Conservation (phyloP, 2,888 invertebrate genomes). For the Elysia crispata region DNA sequence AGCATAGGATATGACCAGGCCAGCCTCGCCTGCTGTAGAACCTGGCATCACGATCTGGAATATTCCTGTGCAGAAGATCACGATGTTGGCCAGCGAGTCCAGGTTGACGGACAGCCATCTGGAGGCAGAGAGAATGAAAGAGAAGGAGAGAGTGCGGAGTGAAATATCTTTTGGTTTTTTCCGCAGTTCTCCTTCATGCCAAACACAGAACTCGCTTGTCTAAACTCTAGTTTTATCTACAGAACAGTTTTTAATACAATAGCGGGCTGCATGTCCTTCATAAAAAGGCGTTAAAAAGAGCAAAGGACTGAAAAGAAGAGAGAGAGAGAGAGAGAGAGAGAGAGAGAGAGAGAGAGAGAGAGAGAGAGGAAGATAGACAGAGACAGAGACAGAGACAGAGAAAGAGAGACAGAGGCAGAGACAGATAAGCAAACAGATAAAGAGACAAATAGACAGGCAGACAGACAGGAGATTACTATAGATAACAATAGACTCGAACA, state of each 20-base stretch:
- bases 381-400: background rate
- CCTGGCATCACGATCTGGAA: constrained; percentile 62
- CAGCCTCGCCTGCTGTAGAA: constrained; percentile 63
- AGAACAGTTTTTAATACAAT: too few species aligned
- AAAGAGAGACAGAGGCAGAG: too few species aligned
- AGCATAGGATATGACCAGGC: constrained; percentile 72
- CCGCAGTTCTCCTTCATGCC: too few species aligned
- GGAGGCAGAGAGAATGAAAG: constrained; percentile 3
- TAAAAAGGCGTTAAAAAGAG: background rate
- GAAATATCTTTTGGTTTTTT: too few species aligned
- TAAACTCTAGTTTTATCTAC: too few species aligned
- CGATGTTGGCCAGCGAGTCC: constrained; percentile 67
- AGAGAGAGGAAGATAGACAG: background rate
- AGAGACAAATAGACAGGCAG: too few species aligned
- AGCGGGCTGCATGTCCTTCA: too few species aligned
- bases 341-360: constrained; percentile 29
- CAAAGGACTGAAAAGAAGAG: background rate
- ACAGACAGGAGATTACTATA: too few species aligned
- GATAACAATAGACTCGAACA: too few species aligned
- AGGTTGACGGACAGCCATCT: constrained; percentile 71
- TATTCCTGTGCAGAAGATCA: constrained; percentile 67
- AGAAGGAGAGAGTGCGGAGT: constrained; percentile 16
- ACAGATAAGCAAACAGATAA: too few species aligned
- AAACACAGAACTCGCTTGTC: too few species aligned
- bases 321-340: background rate